Base-by-base conservation (phyloP, 2,797 vertebrate genomes). In the Urophycis tenuis region DNA sequence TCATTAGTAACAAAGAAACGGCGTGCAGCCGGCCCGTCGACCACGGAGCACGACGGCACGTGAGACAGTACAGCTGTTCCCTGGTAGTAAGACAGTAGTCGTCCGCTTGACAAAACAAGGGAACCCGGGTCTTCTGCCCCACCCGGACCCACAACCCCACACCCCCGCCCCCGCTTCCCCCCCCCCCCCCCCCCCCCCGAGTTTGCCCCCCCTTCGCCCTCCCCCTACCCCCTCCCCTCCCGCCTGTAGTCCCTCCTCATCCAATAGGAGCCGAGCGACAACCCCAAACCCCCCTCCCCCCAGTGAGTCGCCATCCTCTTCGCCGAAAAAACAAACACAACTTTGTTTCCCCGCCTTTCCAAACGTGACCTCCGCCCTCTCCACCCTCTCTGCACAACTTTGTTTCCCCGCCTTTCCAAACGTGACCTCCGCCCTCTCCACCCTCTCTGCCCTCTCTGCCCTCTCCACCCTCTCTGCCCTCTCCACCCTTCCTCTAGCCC, bases 61-160 rank as follows among this genome's bases (percentile, higher is more conserved):
- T 19, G 41, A 53, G 53, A 25, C 6, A 25, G 53, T 10, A 12
- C 83, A 35, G 83, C 78, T 79, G 81, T 75, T 83, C 86, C 79
- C 86, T 81, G 60, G 77, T 86, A 81, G 92, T 86, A 87, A 89
- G 74, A 69, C 75, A 84, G 93, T 92, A 89, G 87, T 92, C 87
- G 94, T 93, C 92, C 91, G 87, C 85, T 81, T 79, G 77, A 81
- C 94, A 92, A 92, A 91, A 91, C 91, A 92, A 93, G 93, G 90
- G 91, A 93, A 92, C 91, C 92, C 85, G 90, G 53, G 79, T 86
- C 80, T 80, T 86, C 80, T 80, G 85, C 12, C 14, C 33, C 25
- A 17, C 34, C 92, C 87, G 93, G 92, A 93, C 94, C 91, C 92
- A 90, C 92, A 92, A 69, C 67, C 67, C 30, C 30, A 14, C 25